phyloP scores from a whole-genome alignment of 2,113 vertebrate species.

The Cyanocitta stelleri region DNA sequence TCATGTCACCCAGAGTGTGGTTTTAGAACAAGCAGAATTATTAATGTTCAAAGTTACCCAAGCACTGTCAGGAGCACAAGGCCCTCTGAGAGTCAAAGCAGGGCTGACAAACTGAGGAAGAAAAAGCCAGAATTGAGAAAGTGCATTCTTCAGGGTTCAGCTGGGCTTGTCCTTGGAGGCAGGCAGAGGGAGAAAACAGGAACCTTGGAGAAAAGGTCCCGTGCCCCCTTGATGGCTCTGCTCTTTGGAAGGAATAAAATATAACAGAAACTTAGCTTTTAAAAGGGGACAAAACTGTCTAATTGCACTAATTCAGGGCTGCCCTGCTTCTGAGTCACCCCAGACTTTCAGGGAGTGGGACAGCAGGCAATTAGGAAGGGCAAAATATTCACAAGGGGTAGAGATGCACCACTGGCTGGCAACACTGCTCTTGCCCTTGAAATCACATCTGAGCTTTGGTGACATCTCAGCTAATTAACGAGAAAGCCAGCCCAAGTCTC shows the following conservation, averaged over 20 bases:
- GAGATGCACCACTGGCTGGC: not conserved
- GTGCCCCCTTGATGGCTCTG: not conserved
- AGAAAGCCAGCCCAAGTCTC: not conserved
- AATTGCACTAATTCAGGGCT: not conserved
- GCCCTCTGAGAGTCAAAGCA: not conserved
- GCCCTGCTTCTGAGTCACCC: not conserved
- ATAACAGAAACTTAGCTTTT: not conserved
- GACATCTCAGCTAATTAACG: not conserved
- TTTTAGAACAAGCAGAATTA: constrained; percentile 60
- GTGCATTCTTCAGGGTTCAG: not conserved
- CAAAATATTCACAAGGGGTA: not conserved
- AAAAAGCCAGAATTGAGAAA: not conserved
- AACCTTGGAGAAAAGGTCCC: not conserved
- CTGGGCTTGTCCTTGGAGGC: not conserved
- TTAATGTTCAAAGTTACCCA: constrained; percentile 57
- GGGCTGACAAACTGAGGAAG: not conserved
- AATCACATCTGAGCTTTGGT: not conserved
- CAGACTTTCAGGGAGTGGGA: not conserved
- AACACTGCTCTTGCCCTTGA: not conserved
- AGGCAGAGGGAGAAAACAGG: not conserved
- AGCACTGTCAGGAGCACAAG: not conserved
- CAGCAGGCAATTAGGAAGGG: not conserved
- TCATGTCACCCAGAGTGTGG: constrained; percentile 17
- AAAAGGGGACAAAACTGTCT: not conserved
- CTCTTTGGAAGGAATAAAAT: not conserved